Conservation (phyloP, 92 coral and sea anemone species). For the Porites lobata region DNA sequence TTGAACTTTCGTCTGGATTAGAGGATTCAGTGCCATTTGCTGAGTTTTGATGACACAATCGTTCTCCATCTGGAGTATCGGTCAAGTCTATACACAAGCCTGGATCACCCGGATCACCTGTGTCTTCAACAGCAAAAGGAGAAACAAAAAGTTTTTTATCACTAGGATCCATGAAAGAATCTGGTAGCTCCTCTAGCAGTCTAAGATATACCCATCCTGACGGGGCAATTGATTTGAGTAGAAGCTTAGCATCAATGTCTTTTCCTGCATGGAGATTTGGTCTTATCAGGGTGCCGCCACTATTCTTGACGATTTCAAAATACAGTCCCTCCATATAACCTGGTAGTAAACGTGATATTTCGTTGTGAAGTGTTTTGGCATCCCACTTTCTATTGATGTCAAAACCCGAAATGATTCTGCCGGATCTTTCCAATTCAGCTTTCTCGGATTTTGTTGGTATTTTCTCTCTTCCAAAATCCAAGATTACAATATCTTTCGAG, state of each 20-base stretch:
- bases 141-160: slow-evolving; percentile 16
- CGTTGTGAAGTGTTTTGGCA: not conserved
- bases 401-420: slow-evolving; percentile 1
- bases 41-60: too few species aligned
- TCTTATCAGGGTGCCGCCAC: slow-evolving; percentile 57
- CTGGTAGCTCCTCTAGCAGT: not conserved
- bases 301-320: slow-evolving; percentile 72
- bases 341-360: slow-evolving; percentile 30
- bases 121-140: not conserved
- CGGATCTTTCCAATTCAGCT: too few species aligned
- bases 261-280: slow-evolving; percentile 60
- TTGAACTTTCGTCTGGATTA: not conserved
- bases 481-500: too few species aligned
- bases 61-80: too few species aligned
- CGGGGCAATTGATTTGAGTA: slow-evolving; percentile 70
- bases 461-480: too few species aligned
- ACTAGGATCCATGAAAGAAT: too few species aligned
- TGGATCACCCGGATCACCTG: too few species aligned
- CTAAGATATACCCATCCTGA: slow-evolving; percentile 51
- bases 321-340: slow-evolving; percentile 62
- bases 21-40: too few species aligned
- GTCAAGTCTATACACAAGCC: too few species aligned
- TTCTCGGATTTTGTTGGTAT: too few species aligned
- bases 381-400: slow-evolving; percentile 22
- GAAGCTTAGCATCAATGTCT: slow-evolving; percentile 68